phyloP scores from a whole-genome alignment of 2,113 vertebrate species.

The Vireo altiloquus region DNA sequence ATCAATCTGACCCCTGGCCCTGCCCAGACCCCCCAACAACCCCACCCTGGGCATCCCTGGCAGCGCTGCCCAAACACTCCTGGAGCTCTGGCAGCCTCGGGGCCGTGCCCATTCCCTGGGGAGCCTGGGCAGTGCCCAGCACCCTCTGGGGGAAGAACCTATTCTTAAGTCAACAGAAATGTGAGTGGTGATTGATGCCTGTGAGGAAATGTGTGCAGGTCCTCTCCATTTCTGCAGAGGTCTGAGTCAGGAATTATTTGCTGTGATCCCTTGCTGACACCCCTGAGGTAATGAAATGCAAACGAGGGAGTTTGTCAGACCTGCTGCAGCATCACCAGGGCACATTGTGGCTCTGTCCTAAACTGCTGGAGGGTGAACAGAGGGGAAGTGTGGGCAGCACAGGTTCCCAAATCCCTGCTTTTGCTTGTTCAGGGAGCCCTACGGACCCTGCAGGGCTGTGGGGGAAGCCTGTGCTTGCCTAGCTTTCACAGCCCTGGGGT shows the following conservation, averaged over 20 bases:
- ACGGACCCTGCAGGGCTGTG: not conserved
- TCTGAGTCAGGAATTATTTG: not conserved
- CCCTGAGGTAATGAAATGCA: not conserved
- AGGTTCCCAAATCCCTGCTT: not conserved
- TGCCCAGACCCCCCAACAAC: rapidly evolving
- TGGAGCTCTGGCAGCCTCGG: not conserved
- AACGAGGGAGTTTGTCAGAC: not conserved
- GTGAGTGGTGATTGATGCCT: rapidly evolving
- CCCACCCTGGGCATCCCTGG: not conserved
- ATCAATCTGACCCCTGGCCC: rapidly evolving
- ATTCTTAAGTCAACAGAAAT: not conserved
- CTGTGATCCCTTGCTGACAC: not conserved
- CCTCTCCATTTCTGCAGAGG: not conserved
- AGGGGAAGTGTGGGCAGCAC: not conserved
- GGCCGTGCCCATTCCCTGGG: not conserved
- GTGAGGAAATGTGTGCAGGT: not conserved
- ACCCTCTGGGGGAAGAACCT: not conserved
- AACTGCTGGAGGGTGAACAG: rapidly evolving
- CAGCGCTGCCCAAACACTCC: not conserved
- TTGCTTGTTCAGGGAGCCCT: not conserved
- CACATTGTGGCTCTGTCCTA: rapidly evolving
- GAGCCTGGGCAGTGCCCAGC: not conserved
- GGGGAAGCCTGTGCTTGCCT: not conserved
- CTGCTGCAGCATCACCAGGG: not conserved
- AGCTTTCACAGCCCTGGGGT: not conserved